phyloP scores from a whole-genome alignment of 2,888 invertebrate genomes.

The Synergus itoensis region DNA sequence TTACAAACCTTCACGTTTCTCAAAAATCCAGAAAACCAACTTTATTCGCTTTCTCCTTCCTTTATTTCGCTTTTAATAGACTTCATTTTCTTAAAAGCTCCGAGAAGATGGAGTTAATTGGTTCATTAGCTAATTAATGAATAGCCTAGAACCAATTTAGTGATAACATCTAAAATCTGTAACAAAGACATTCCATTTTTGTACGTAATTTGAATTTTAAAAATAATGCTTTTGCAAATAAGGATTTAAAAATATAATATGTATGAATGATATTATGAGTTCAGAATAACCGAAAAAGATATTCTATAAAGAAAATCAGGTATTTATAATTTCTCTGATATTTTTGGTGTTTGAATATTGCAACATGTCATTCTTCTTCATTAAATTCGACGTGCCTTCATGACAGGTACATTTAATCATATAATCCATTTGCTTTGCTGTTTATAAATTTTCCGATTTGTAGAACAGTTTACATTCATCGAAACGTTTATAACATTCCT shows the following conservation, averaged over 20 bases:
- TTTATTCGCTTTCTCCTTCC: not conserved
- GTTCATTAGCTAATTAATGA: not conserved
- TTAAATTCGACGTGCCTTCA: slow-evolving; percentile 32
- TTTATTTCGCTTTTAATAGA: not conserved
- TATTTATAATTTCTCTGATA: slow-evolving; percentile 31
- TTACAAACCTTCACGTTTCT: not conserved
- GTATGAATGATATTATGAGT: not conserved
- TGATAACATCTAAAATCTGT: not conserved
- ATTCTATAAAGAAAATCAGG: not conserved
- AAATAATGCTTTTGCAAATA: not conserved
- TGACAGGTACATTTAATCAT: slow-evolving; percentile 35
- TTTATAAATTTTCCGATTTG: slow-evolving; percentile 29
- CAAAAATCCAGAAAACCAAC: not conserved
- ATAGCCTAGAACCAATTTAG: not conserved
- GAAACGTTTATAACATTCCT: slow-evolving; percentile 32
- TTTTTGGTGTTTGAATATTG: slow-evolving; percentile 26
- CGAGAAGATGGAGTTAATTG: not conserved
- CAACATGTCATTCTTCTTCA: slow-evolving; percentile 28
- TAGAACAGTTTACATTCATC: slow-evolving; percentile 23
- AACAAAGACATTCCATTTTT: not conserved
- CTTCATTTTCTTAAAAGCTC: not conserved
- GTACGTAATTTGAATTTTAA: not conserved
- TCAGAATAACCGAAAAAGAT: not conserved
- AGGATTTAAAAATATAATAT: not conserved
- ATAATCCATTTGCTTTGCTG: slow-evolving; percentile 33